These are phyloP conservation scores for Drosophila macrothrix DNA, from an alignment of 2,888 invertebrate species.

Conservation along the genomic window DNA sequence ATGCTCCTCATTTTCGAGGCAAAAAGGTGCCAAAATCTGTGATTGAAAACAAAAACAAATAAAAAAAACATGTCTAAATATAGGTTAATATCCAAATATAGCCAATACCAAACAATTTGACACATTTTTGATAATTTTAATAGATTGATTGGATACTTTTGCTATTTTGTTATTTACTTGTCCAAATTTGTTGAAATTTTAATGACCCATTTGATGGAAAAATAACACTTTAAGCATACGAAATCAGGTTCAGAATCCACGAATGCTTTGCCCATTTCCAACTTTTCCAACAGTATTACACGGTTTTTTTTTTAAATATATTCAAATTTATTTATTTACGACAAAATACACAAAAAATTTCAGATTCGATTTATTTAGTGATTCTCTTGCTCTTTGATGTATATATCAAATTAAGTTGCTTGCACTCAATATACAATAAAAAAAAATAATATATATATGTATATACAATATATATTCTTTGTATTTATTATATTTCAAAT, in stretches of 20 bases:
- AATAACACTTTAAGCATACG: background rate
- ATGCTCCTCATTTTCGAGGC: background rate
- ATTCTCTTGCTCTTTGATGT: slow-evolving; percentile 49
- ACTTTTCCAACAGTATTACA: background rate
- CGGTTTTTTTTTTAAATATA: background rate
- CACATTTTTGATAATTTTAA: background rate
- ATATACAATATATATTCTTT: slow-evolving; percentile 32
- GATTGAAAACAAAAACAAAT: background rate
- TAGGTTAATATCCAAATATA: background rate
- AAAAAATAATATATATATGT: slow-evolving; percentile 51
- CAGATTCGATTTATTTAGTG: slow-evolving; percentile 67
- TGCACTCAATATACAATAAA: slow-evolving; percentile 68
- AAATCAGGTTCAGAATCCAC: background rate
- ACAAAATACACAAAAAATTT: slow-evolving; percentile 77
- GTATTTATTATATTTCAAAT: slow-evolving; percentile 24
- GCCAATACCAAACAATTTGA: background rate
- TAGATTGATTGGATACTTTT: background rate
- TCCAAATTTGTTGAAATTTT: background rate
- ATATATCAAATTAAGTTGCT: slow-evolving; percentile 54
- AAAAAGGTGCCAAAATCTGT: background rate
- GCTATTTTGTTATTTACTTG: background rate
- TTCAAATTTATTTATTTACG: slow-evolving; percentile 75
- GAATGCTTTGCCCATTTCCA: background rate
- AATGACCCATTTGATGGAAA: no score
- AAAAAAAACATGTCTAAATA: background rate